Percentiles rank a stretch among this genome's conserved stretches.
These are phyloP conservation scores for Vanessa atalanta DNA, from an alignment of 1,140 invertebrate species.

Conservation along the genomic window DNA sequence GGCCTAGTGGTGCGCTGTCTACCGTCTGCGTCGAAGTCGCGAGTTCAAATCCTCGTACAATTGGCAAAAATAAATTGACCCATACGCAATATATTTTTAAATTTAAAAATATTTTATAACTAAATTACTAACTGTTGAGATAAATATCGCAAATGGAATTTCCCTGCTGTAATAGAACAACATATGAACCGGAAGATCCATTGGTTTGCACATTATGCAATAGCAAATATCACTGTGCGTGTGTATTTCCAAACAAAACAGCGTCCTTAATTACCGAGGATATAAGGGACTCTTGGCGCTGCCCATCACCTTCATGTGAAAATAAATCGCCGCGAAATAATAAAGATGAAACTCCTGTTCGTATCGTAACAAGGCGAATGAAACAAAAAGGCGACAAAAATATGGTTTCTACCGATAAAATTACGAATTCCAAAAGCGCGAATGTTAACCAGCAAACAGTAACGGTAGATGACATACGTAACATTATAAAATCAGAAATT, in stretches of 20 bases:
- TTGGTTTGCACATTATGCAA: conserved; percentile 11
- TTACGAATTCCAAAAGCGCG: conserved; percentile 1
- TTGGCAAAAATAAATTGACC: not conserved
- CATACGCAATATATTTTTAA: conserved; percentile 18
- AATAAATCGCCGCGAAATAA: conserved; percentile 13
- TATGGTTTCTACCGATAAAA: conserved; percentile 3
- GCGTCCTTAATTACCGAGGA: conserved; percentile 12
- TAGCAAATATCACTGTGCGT: conserved; percentile 7
- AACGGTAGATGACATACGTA: conserved; percentile 14
- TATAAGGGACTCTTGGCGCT: conserved; percentile 10
- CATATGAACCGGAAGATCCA: conserved; percentile 8
- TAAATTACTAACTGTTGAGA: conserved; percentile 16
- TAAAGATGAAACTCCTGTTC: conserved; percentile 7
- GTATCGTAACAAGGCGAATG: conserved; percentile 14
- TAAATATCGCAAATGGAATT: conserved; percentile 15
- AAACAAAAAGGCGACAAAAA: conserved; percentile 11
- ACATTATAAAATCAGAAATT: conserved; percentile 18
- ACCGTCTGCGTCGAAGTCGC: too few species aligned
- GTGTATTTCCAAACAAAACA: conserved; percentile 16
- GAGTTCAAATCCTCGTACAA: too few species aligned
- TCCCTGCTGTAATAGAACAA: conserved; percentile 10
- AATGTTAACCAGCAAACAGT: conserved; percentile 4
- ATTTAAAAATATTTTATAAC: conserved; percentile 14
- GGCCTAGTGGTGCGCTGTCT: too few species aligned
- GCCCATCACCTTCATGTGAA: conserved; percentile 43